Conservation (phyloP, 2,113 vertebrate genomes). For the Anarhynchus alexandrinus region DNA sequence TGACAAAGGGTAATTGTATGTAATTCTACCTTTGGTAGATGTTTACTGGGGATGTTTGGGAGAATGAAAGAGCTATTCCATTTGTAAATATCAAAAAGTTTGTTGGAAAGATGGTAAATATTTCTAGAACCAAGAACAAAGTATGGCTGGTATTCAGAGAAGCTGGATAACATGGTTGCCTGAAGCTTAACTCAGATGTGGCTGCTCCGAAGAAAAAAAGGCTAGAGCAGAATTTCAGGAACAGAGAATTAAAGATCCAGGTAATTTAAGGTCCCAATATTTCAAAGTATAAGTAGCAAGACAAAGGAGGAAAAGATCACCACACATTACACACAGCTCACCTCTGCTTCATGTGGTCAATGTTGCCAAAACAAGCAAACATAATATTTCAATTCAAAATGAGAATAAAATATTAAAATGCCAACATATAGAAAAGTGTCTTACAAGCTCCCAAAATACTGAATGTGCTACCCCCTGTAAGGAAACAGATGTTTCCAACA, state of each 20-base stretch:
- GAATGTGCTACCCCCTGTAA: background rate
- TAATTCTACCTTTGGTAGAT: background rate
- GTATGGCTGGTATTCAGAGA: background rate
- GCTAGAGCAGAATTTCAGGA: background rate
- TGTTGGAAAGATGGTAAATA: background rate
- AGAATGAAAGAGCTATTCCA: background rate
- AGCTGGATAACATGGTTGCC: background rate
- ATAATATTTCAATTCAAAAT: background rate
- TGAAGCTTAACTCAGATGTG: background rate
- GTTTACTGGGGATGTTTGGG: background rate
- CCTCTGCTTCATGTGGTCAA: background rate
- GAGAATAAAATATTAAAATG: background rate
- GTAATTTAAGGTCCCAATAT: background rate
- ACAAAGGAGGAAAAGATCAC: background rate
- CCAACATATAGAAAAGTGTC: background rate
- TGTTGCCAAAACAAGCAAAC: background rate
- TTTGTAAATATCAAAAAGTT: background rate
- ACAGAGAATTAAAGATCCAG: background rate
- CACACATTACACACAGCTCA: background rate
- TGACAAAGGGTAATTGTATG: background rate
- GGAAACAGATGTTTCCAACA: background rate
- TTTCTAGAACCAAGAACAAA: constrained; percentile 13
- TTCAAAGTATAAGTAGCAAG: background rate
- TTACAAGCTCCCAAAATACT: background rate
- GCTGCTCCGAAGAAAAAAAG: background rate